Evolutionary conservation across 2,113 vertebrate species (phyloP).

Genomic region (Gyps fulvus): DNA sequence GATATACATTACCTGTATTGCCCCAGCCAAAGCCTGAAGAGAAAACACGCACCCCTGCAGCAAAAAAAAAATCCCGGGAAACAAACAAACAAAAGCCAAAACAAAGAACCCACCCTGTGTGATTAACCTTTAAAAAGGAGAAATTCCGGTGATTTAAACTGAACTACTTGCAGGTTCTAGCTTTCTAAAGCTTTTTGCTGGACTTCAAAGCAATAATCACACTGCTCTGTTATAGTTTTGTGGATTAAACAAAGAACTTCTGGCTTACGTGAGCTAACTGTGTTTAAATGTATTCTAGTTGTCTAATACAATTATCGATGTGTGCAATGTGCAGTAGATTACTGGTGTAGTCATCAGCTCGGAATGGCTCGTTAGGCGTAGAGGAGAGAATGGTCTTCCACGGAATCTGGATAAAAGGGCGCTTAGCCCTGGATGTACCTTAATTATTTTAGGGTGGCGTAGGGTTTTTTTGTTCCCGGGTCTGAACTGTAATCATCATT

Average conservation of each 20-base stretch:
- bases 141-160: neutral
- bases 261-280: neutral
- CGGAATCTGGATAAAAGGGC: neutral
- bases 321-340: neutral
- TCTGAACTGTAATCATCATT: neutral
- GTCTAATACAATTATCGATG: neutral
- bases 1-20: neutral
- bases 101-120: neutral
- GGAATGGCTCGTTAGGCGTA: rapidly evolving
- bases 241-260: neutral
- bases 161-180: neutral
- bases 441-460: neutral
- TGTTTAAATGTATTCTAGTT: neutral
- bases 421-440: neutral
- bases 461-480: neutral
- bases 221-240: neutral
- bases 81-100: neutral
- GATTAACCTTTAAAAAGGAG: neutral
- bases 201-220: neutral
- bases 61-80: neutral
- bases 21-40: neutral
- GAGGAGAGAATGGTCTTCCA: neutral
- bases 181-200: neutral
- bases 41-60: neutral
- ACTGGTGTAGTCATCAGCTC: neutral